Conservation (phyloP, 2,888 invertebrate species). For the Oscheius myriophilus region DNA sequence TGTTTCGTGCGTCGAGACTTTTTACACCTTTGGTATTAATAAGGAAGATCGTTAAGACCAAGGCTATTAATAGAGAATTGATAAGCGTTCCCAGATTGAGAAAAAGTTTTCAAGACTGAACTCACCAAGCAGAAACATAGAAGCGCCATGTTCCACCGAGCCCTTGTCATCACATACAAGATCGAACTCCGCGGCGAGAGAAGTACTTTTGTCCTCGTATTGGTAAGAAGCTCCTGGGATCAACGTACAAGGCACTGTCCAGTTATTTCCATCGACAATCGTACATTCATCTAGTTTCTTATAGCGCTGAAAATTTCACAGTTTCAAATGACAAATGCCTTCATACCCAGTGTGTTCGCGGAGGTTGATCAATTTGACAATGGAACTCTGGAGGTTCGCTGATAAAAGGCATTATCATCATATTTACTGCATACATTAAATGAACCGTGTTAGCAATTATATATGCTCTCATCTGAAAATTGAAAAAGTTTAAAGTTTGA, state of each 20-base stretch:
- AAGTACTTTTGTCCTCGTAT: constrained; percentile 1
- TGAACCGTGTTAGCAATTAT: constrained; percentile 41
- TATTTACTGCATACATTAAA: constrained; percentile 47
- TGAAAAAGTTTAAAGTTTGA: neutral
- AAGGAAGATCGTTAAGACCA: no score
- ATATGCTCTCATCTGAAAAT: constrained; percentile 52
- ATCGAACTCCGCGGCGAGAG: constrained; percentile 54
- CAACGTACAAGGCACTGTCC: neutral
- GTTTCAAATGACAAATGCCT: no score
- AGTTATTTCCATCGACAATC: neutral
- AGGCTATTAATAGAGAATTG: no score
- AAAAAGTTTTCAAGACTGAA: neutral
- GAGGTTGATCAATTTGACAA: constrained; percentile 34
- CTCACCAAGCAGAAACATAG: constrained; percentile 64
- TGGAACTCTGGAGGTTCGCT: constrained; percentile 46
- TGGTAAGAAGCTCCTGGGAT: constrained; percentile 4
- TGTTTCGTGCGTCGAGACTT: no score
- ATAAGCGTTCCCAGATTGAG: no score
- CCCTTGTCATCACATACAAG: constrained; percentile 59
- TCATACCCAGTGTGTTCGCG: no score
- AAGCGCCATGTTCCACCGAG: constrained; percentile 56
- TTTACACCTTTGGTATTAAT: no score
- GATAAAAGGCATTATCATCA: constrained; percentile 68
- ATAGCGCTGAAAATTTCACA: neutral
- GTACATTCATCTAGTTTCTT: constrained; percentile 17